phyloP scores from a whole-genome alignment of 2,797 vertebrate genomes.

The Myripristis jacobus region DNA sequence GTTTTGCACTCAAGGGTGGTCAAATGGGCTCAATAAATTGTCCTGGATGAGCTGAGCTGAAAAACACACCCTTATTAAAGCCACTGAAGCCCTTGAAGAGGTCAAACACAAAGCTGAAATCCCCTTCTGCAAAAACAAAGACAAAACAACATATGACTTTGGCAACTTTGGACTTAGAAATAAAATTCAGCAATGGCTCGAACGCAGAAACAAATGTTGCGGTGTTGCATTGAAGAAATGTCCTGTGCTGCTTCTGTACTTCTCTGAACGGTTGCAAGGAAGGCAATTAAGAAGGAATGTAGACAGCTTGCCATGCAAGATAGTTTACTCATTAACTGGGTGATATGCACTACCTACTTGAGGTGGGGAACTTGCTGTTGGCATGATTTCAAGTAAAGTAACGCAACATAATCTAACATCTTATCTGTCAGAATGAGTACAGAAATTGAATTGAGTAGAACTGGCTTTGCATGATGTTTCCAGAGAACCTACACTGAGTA shows the following conservation, averaged over 20 bases:
- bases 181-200: not conserved
- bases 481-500: too few relatives aligned
- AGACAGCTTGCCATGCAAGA: not conserved
- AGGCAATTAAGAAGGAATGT: too few relatives aligned
- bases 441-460: too few relatives aligned
- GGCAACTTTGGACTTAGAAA: conserved; percentile 8
- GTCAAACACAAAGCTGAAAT: conserved; percentile 12
- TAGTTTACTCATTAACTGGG: not conserved
- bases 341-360: not conserved
- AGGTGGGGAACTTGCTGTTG: too few relatives aligned
- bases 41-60: conserved; percentile 16
- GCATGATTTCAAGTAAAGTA: not conserved
- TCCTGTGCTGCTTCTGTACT: not conserved
- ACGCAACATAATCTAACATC: not conserved
- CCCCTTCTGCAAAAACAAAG: conserved; percentile 10
- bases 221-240: not conserved
- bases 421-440: not conserved
- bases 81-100: conserved; percentile 22
- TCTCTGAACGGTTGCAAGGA: not conserved
- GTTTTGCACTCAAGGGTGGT: conserved; percentile 42
- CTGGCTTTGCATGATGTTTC: too few relatives aligned
- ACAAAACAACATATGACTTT: not conserved
- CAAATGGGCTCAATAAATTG: conserved; percentile 12
- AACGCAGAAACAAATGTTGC: conserved; percentile 1
- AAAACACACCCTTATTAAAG: conserved; percentile 13